Evolutionary conservation across 2,113 vertebrate genomes (phyloP).

Genomic region (Tachycineta bicolor): DNA sequence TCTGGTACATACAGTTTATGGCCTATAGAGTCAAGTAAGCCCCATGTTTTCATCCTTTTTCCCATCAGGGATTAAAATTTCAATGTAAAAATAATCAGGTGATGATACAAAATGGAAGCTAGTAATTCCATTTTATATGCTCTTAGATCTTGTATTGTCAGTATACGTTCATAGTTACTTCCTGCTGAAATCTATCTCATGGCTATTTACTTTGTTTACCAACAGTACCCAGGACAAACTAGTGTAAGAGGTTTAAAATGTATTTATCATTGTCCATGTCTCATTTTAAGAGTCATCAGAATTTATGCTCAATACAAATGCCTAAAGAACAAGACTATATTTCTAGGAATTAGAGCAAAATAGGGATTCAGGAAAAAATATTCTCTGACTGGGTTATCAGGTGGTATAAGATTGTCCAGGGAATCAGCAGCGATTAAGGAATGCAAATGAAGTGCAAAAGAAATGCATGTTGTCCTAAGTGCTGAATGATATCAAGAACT

Average conservation of each 20-base stretch:
- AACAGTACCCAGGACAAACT: neutral
- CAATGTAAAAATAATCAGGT: neutral
- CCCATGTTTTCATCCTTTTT: neutral
- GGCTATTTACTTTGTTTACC: neutral
- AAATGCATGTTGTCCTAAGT: neutral
- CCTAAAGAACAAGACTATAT: neutral
- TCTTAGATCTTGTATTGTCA: neutral
- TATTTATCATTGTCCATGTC: neutral
- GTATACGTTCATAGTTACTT: neutral
- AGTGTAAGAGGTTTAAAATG: neutral
- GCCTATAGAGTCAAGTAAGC: neutral
- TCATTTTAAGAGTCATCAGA: neutral
- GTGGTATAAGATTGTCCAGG: neutral
- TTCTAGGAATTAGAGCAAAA: neutral
- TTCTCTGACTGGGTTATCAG: neutral
- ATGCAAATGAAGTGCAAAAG: neutral
- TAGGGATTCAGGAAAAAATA: neutral
- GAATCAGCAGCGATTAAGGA: constrained; percentile 10
- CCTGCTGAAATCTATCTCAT: neutral
- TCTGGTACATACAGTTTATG: neutral
- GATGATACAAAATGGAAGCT: neutral
- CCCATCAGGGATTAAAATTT: neutral
- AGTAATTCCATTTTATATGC: neutral
- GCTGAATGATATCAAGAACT: neutral
- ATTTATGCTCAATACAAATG: neutral